These are phyloP conservation scores for Escarpia spicata DNA, from an alignment of 2,888 invertebrate genomes.

Conservation along the genomic window DNA sequence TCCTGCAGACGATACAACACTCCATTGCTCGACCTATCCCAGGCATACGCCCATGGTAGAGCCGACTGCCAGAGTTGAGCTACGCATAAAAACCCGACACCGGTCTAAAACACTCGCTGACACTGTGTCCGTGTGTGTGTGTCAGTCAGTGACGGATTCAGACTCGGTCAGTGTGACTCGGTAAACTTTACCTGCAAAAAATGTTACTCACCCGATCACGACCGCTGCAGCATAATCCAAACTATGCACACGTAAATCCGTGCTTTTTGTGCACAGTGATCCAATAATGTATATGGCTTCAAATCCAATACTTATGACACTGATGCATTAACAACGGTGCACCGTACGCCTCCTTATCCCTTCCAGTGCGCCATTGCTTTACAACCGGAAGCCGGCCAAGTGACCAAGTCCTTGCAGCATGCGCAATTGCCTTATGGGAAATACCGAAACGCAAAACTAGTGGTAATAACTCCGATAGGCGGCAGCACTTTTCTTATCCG, in stretches of 20 bases:
- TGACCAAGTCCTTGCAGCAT: not conserved
- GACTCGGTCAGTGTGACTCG: not conserved
- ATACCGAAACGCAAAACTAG: not conserved
- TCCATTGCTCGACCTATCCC: not conserved
- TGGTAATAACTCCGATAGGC: not conserved
- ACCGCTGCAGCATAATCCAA: conserved; percentile 1
- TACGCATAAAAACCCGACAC: not conserved
- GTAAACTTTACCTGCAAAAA: not conserved
- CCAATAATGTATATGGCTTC: not conserved
- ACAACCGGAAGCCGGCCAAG: not conserved
- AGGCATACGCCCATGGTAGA: not conserved
- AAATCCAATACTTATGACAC: not conserved
- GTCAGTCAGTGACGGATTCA: too few species aligned
- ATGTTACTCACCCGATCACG: conserved; percentile 12
- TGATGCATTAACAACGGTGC: not conserved
- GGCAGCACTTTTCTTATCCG: not conserved
- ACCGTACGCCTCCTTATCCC: not conserved
- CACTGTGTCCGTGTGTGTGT: not conserved
- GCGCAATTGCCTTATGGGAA: not conserved
- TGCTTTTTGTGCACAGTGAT: not conserved
- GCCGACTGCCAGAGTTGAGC: not conserved
- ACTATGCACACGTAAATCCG: not conserved
- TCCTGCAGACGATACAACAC: not conserved
- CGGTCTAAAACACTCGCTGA: not conserved
- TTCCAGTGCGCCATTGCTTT: not conserved